These are phyloP conservation scores for Protobothrops mucrosquamatus DNA, from an alignment of 2,113 vertebrate genomes.

Conservation along the genomic window DNA sequence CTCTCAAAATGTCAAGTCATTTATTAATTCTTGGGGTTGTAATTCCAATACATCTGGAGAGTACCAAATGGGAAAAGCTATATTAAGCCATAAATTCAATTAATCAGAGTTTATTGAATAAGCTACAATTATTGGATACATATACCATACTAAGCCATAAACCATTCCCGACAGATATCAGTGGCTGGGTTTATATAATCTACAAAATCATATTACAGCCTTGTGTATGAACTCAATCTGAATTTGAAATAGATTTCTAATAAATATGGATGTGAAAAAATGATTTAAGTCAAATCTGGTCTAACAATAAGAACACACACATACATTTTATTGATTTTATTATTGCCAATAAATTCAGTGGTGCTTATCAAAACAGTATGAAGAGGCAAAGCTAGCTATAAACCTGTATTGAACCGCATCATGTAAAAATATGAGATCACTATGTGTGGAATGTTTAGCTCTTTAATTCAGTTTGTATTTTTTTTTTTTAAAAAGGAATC, in stretches of 20 bases:
- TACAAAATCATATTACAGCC: neutral
- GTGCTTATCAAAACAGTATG: neutral
- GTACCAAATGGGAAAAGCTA: neutral
- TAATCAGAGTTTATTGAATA: neutral
- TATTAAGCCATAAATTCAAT: neutral
- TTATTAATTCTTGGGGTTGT: neutral
- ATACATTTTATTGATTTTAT: neutral
- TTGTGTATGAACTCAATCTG: neutral
- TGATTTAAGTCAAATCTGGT: neutral
- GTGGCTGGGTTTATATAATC: neutral
- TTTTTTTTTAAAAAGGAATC: neutral
- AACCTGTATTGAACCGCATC: neutral
- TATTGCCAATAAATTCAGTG: neutral
- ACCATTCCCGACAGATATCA: neutral
- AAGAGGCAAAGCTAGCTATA: neutral
- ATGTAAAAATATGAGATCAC: neutral
- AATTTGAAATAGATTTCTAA: neutral
- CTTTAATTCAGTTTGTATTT: neutral
- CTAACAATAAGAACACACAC: neutral
- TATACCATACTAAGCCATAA: neutral
- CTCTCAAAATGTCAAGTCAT: neutral
- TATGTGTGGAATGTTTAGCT: conserved; percentile 2
- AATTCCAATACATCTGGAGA: neutral
- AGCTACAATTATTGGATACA: neutral
- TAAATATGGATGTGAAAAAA: neutral